Conservation (phyloP, 2,797 vertebrate genomes). For the Picus viridis region DNA sequence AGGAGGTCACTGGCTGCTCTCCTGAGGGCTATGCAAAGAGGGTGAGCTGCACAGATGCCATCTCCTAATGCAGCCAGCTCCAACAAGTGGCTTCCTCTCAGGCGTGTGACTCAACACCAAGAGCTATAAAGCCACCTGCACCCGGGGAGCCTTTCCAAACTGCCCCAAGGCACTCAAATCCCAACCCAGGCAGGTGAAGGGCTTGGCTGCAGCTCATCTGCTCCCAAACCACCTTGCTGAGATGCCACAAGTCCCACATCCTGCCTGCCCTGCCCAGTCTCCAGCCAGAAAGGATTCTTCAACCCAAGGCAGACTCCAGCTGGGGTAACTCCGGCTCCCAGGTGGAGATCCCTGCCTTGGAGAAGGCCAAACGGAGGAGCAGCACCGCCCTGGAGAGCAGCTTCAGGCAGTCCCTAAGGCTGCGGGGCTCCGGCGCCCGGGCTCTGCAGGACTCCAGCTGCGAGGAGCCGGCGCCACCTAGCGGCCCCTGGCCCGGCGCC, state of each 20-base stretch:
- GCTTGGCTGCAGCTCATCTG: not conserved
- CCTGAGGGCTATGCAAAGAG: not conserved
- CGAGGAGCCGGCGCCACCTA: too few relatives aligned
- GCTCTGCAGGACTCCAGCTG: too few relatives aligned
- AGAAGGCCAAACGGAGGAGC: too few relatives aligned
- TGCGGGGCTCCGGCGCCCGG: too few relatives aligned
- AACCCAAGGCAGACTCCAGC: too few relatives aligned
- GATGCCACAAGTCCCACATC: not conserved
- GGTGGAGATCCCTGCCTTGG: too few relatives aligned
- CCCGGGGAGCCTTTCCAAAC: not conserved
- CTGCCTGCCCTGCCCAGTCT: too few relatives aligned
- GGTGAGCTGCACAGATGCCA: not conserved
- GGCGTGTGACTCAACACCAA: accelerated
- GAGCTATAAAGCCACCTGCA: not conserved
- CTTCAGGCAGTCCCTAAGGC: too few relatives aligned
- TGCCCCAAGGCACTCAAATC: not conserved
- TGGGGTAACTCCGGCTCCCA: too few relatives aligned
- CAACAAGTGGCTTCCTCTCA: not conserved
- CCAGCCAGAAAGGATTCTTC: too few relatives aligned
- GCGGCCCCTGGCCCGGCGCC: too few relatives aligned
- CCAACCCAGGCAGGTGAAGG: not conserved
- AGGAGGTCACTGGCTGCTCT: not conserved
- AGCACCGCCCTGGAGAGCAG: too few relatives aligned
- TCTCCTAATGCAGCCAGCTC: not conserved
- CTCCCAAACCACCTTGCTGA: not conserved